phyloP scores from a whole-genome alignment of 2,888 invertebrate species.

The Caradrina kadenii region DNA sequence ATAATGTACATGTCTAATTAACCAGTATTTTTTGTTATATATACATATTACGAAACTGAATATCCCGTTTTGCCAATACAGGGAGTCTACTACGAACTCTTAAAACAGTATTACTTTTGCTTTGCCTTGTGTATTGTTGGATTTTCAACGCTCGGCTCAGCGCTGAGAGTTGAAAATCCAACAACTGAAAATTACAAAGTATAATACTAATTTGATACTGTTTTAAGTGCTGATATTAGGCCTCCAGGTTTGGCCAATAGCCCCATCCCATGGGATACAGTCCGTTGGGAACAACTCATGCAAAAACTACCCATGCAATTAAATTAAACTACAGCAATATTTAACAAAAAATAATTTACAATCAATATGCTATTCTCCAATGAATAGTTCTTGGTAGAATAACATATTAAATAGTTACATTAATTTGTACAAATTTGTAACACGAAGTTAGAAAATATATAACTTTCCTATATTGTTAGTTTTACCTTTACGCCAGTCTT shows the following conservation, averaged over 20 bases:
- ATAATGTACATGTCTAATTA: constrained; percentile 44
- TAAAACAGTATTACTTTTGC: too few relatives aligned
- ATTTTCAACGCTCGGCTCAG: too few relatives aligned
- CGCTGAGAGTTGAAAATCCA: too few relatives aligned
- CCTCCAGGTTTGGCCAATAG: constrained; percentile 13
- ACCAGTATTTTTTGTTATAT: constrained; percentile 21
- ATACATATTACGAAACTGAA: constrained; percentile 37
- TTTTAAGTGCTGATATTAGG: too few relatives aligned
- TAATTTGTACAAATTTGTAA: constrained; percentile 56
- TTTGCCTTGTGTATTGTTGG: too few relatives aligned
- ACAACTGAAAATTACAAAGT: too few relatives aligned
- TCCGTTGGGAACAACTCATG: constrained; percentile 73
- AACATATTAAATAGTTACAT: constrained; percentile 68
- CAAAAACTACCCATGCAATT: constrained; percentile 82
- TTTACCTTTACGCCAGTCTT: constrained; percentile 44
- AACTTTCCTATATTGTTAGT: constrained; percentile 31
- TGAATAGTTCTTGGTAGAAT: constrained; percentile 64
- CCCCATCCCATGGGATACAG: constrained; percentile 59
- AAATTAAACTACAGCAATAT: constrained; percentile 71
- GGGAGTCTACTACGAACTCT: too few relatives aligned
- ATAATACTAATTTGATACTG: too few relatives aligned
- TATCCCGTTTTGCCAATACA: constrained; percentile 48
- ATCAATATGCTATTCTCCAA: constrained; percentile 71
- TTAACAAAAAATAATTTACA: constrained; percentile 79
- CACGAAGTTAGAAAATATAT: constrained; percentile 42